Evolutionary conservation across 35 echinoderm and acorn worm genomes (phyloP).

Genomic region (Patiria miniata): DNA sequence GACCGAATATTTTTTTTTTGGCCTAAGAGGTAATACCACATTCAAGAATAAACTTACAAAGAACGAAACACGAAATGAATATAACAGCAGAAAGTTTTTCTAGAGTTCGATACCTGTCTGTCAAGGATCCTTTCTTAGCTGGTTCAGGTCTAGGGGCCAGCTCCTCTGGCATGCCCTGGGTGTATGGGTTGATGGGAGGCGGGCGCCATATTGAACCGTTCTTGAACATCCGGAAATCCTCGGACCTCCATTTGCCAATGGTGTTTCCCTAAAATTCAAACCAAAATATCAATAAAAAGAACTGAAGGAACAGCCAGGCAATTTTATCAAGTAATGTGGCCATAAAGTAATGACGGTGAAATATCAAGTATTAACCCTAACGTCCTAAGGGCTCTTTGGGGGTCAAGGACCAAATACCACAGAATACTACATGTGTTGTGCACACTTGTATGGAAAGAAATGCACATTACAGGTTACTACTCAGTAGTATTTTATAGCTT

Average conservation of each 20-base stretch:
- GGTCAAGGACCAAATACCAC: no score
- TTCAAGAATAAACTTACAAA: no score
- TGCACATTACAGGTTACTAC: no score
- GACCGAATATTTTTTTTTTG: no score
- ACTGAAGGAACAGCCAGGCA: background rate
- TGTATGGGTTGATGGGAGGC: constrained; percentile 88
- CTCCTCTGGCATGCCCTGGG: constrained; percentile 89
- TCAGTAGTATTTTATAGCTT: no score
- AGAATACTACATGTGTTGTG: no score
- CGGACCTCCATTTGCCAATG: constrained; percentile 70
- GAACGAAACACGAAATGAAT: no score
- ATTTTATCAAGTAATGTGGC: no score
- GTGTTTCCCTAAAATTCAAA: constrained; percentile 67
- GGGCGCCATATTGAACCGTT: constrained; percentile 88
- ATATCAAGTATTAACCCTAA: no score
- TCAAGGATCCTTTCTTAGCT: constrained; percentile 60
- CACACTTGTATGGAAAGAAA: no score
- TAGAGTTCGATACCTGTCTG: constrained; percentile 49
- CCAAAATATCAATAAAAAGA: background rate
- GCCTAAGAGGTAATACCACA: no score
- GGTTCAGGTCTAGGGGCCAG: constrained; percentile 63
- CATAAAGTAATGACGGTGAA: background rate
- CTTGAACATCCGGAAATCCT: constrained; percentile 92
- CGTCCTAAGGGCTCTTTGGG: no score
- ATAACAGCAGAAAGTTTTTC: background rate